These are phyloP conservation scores for Spongilla lacustris DNA, from an alignment of 37 sponge, comb jelly and placozoan species.

Conservation along the genomic window DNA sequence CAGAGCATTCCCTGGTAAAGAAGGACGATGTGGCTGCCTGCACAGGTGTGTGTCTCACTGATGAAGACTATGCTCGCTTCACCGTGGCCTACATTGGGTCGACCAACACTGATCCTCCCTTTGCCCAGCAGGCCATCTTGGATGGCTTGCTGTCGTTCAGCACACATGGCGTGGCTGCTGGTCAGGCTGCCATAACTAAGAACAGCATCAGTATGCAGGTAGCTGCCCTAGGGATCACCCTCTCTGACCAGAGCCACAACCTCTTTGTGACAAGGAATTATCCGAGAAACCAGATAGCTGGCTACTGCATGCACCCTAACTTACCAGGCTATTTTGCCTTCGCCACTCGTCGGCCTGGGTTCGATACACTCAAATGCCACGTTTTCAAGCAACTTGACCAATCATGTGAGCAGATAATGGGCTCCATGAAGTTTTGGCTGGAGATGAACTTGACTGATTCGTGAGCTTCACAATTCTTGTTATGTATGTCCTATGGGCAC, in stretches of 20 bases:
- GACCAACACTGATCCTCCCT: conserved; percentile 27
- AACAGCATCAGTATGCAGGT: conserved; percentile 56
- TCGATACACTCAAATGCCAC: conserved; percentile 48
- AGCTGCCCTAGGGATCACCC: conserved; percentile 52
- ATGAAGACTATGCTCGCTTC: conserved; percentile 64
- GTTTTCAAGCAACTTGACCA: conserved; percentile 35
- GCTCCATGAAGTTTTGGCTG: conserved; percentile 62
- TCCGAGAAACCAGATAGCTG: conserved; percentile 52
- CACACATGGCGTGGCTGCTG: conserved; percentile 48
- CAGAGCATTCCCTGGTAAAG: not conserved
- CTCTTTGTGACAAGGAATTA: conserved; percentile 65
- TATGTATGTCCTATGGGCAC: no score
- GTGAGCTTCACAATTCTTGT: no score
- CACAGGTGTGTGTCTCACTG: conserved; percentile 3
- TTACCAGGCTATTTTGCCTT: conserved; percentile 43
- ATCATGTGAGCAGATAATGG: conserved; percentile 33
- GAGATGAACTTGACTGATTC: conserved; percentile 12
- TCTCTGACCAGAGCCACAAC: conserved; percentile 45
- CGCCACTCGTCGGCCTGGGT: conserved; percentile 55
- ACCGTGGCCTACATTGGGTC: conserved; percentile 61
- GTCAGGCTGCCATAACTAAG: conserved; percentile 47
- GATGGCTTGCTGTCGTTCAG: conserved; percentile 40
- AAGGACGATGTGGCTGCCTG: not conserved
- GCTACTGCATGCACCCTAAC: conserved; percentile 32
- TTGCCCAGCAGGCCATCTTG: conserved; percentile 30